Evolutionary conservation across 1,140 invertebrate species (phyloP).

Genomic region (Riptortus pedestris): DNA sequence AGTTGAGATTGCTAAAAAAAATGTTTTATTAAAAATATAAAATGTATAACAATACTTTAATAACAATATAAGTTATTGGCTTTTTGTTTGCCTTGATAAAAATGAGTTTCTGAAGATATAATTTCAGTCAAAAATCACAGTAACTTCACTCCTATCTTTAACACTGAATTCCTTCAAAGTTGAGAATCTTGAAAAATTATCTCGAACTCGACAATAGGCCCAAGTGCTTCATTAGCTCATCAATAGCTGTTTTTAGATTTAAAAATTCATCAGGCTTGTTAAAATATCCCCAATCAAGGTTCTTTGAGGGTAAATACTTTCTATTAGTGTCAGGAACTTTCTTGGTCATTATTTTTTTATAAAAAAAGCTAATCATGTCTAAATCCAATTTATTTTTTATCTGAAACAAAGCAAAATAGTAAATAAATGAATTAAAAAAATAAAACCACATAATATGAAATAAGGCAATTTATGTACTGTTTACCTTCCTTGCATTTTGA

Average conservation of each 20-base stretch:
- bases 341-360: not conserved
- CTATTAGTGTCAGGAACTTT: not conserved
- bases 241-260: not conserved
- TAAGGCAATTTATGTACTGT: not conserved
- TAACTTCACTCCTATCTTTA: too few species aligned
- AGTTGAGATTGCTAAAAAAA: too few species aligned
- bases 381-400: not conserved
- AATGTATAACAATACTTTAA: too few species aligned
- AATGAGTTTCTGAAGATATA: too few species aligned
- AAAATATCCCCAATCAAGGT: not conserved
- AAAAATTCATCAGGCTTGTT: not conserved
- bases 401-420: not conserved
- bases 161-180: too few species aligned
- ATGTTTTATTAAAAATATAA: too few species aligned
- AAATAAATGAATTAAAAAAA: not conserved
- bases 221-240: not conserved
- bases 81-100: too few species aligned
- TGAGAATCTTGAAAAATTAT: too few species aligned
- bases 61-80: too few species aligned
- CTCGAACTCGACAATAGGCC: too few species aligned
- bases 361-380: not conserved
- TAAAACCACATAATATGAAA: not conserved
- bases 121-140: too few species aligned
- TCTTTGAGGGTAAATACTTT: not conserved
- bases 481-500: not conserved